Evolutionary conservation across 2,113 vertebrate genomes (phyloP).

Genomic region (Notiomystis cincta): DNA sequence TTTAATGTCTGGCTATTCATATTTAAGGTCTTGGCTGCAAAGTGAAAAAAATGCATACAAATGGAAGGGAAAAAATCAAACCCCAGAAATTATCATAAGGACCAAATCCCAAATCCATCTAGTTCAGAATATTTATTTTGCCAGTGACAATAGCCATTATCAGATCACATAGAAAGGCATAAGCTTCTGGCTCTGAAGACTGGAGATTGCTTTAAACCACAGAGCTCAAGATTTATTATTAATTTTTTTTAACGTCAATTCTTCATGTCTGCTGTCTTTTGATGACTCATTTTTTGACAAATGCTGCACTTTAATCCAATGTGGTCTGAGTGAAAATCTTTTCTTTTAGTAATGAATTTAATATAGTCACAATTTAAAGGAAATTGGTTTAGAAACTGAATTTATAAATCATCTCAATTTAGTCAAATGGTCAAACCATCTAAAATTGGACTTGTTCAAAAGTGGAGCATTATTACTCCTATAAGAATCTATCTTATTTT

Average conservation of each 20-base stretch:
- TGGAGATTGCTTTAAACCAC: neutral
- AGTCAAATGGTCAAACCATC: neutral
- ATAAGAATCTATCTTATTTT: neutral
- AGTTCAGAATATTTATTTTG: neutral
- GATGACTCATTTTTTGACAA: slow-evolving; percentile 4
- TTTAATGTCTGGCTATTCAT: neutral
- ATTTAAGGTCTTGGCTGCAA: neutral
- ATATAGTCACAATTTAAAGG: neutral
- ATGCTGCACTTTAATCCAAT: neutral
- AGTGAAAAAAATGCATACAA: neutral
- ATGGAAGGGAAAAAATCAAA: neutral
- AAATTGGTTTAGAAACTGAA: neutral
- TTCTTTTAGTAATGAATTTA: neutral
- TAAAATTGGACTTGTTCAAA: neutral
- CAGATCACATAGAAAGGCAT: neutral
- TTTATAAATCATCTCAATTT: neutral
- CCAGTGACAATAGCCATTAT: neutral
- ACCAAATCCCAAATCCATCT: neutral
- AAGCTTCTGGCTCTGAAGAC: neutral
- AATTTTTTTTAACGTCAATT: neutral
- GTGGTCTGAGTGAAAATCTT: neutral
- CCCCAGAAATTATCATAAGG: neutral
- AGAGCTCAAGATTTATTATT: neutral
- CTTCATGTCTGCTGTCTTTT: neutral
- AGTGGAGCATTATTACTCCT: neutral